phyloP scores from a whole-genome alignment of 2,888 invertebrate genomes.

The Criorhina ranunculi region DNA sequence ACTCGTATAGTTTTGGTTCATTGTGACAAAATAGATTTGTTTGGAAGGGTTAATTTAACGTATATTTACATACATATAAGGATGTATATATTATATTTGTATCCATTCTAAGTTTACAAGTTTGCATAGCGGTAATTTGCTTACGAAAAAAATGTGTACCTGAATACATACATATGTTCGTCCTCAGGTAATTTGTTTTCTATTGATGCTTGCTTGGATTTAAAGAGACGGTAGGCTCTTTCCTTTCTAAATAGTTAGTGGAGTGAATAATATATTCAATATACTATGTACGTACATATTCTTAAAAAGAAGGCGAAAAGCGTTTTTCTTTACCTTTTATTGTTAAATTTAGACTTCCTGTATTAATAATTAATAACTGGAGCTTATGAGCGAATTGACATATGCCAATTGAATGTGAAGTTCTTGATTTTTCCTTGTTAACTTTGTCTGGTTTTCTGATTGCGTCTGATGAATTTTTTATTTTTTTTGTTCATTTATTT shows the following conservation, averaged over 20 bases:
- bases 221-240: constrained; percentile 40
- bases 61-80: background rate
- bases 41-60: constrained; percentile 48
- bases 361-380: background rate
- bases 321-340: background rate
- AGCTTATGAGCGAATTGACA: background rate
- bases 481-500: background rate
- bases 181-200: constrained; percentile 54
- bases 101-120: constrained; percentile 5
- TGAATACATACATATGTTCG: no score
- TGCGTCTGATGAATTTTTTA: constrained; percentile 4
- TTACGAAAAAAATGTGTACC: constrained; percentile 41
- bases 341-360: background rate
- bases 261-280: constrained; percentile 17
- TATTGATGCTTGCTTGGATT: constrained; percentile 48
- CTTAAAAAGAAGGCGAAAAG: no score
- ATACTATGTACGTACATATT: background rate
- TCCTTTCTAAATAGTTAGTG: constrained; percentile 34
- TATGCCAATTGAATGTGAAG: background rate
- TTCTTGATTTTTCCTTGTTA: background rate
- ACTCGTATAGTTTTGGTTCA: constrained; percentile 45
- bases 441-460: background rate
- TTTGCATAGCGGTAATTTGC: constrained; percentile 30
- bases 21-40: constrained; percentile 55
- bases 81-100: constrained; percentile 9